Conservation (phyloP, 2,113 vertebrate genomes). For the Hydropotes inermis region DNA sequence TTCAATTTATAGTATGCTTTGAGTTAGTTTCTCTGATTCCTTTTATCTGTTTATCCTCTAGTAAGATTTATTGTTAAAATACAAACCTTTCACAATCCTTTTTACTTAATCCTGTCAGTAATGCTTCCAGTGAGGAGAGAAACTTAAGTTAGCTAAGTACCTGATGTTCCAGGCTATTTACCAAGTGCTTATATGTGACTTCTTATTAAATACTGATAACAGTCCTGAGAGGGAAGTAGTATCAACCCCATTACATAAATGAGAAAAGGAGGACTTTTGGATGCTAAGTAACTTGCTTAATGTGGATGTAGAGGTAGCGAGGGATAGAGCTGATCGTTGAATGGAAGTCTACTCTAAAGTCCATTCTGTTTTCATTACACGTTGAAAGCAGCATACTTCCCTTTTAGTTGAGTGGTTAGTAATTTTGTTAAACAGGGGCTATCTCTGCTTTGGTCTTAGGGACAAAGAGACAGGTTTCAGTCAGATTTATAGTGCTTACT, state of each 20-base stretch:
- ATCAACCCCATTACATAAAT: neutral
- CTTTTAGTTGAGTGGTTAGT: neutral
- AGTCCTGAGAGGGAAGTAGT: neutral
- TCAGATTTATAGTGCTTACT: neutral
- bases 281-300: neutral
- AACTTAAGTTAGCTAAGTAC: neutral
- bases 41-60: neutral
- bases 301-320: neutral
- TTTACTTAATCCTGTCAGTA: neutral
- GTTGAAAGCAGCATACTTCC: neutral
- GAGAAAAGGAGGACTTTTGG: neutral
- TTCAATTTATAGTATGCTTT: neutral
- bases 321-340: neutral
- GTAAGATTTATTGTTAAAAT: neutral
- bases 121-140: neutral
- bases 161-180: neutral
- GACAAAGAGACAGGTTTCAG: neutral
- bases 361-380: neutral
- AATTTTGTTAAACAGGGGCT: neutral
- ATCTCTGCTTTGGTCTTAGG: neutral
- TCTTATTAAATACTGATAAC: neutral
- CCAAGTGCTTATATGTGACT: neutral
- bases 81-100: neutral
- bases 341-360: neutral
- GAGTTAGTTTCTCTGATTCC: constrained; percentile 4